These are phyloP conservation scores for Brenthis daphne DNA, from an alignment of 2,888 invertebrate genomes.

Conservation along the genomic window DNA sequence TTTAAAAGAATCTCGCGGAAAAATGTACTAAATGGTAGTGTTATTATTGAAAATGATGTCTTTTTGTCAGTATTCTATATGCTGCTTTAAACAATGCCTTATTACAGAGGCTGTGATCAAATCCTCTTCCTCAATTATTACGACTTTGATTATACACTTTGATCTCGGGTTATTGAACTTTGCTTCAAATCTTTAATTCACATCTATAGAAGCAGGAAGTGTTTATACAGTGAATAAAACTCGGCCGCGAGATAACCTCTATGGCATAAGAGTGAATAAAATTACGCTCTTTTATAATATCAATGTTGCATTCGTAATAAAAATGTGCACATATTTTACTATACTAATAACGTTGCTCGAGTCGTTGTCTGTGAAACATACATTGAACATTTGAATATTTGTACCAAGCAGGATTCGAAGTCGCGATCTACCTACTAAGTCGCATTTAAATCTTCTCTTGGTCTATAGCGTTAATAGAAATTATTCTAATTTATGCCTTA, in stretches of 20 bases:
- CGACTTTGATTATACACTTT: constrained; percentile 30
- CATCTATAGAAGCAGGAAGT: constrained; percentile 31
- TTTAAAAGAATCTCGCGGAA: background rate
- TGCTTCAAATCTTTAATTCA: constrained; percentile 26
- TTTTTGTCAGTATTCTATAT: background rate
- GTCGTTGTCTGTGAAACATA: no score
- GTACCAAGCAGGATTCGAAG: no score
- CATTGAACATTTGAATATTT: no score
- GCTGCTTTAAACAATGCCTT: constrained; percentile 27
- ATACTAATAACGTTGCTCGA: no score
- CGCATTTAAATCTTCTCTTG: no score
- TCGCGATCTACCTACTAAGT: no score
- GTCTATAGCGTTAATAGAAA: no score
- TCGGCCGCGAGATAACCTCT: constrained; percentile 36
- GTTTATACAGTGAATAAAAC: constrained; percentile 30
- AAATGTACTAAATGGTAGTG: background rate
- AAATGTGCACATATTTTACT: no score
- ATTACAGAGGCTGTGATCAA: constrained; percentile 27
- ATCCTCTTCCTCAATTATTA: constrained; percentile 34
- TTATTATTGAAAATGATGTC: constrained; percentile 1
- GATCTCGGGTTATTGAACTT: constrained; percentile 30
- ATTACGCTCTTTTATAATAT: background rate
- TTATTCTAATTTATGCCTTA: no score
- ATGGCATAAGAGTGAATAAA: constrained; percentile 5
- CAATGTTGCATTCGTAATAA: no score